Base-by-base conservation (phyloP, 2,888 invertebrate species). In the Lepidochrysops patricia region DNA sequence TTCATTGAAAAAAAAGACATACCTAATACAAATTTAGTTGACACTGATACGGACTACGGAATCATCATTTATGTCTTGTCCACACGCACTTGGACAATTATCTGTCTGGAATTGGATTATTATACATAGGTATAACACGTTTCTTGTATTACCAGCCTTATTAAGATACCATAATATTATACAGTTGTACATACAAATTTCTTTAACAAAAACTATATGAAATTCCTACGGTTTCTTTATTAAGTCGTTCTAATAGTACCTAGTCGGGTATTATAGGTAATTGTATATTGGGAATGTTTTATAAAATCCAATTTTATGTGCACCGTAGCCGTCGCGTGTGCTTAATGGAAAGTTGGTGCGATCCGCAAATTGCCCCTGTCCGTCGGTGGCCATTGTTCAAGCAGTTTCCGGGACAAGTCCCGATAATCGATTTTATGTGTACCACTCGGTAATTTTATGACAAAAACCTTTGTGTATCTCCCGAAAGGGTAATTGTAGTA, bases 271-370 rank as follows among this genome's bases (percentile, higher is more conserved):
- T 37, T 37, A 5, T 50, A 58, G 32, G 58, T 58, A 49, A 32
- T 58, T 43, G 35, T 57, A 57, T 57, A 49, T 32, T 25, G 58
- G 34, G 32, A 23, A 50, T 49, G 49, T 50, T 58, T 54, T 54
- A 32, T 54, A 29, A 29, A 54, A 54, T 54, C 54, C 54, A 15
- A 59, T 52, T 59, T 59, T 27, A 35, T 34, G 57, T 25, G 58
- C 6, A 26, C 52, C 43, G 34, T 26, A 29, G 50, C 12, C 58
- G 58, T 59, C 52, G 58, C 52, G 58, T 59, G 58, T 35, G 52
- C 54, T 54, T 54, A 54, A 32, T 54, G 54, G 54, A 54, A 54
- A 54, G 27, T 54, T 29, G 48, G 48, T 23, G 48, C 19, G 15
- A 49, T 32, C 54, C 54, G 54, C 54, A 54, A 54, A 54, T 54